Evolutionary conservation across 2,888 invertebrate genomes (phyloP).

Genomic region (Pogonocherus hispidulus): DNA sequence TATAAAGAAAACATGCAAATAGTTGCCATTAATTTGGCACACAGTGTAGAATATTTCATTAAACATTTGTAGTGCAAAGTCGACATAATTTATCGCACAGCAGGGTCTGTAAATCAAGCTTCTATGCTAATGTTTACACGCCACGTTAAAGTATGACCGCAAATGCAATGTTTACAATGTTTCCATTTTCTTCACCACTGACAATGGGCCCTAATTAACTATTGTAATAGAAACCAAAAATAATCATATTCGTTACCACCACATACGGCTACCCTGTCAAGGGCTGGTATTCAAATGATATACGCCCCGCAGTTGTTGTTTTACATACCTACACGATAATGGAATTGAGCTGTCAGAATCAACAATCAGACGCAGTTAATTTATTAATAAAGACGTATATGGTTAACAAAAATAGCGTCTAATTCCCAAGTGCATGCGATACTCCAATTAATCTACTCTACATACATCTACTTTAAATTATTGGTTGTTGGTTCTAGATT

Average conservation of each 20-base stretch:
- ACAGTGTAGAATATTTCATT: neutral
- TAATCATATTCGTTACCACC: conserved; percentile 15
- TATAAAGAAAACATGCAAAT: no score
- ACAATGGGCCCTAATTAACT: neutral
- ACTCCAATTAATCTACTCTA: conserved; percentile 16
- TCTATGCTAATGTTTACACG: neutral
- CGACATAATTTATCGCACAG: neutral
- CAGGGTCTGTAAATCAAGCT: neutral
- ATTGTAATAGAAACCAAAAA: conserved; percentile 5
- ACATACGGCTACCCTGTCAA: conserved; percentile 8
- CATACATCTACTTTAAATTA: conserved; percentile 5
- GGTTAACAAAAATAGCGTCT: neutral
- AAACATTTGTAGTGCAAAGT: neutral
- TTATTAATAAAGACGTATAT: conserved; percentile 1
- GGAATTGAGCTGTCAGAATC: conserved; percentile 6
- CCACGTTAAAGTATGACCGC: neutral
- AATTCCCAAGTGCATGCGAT: conserved; percentile 25
- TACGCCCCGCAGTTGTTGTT: conserved; percentile 6
- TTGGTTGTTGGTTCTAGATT: neutral
- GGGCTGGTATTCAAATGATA: conserved; percentile 7
- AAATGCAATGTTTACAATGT: neutral
- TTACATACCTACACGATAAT: conserved; percentile 1
- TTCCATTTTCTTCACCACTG: neutral
- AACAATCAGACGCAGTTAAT: neutral
- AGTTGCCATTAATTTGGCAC: no score